These are phyloP conservation scores for Ichneumon xanthorius DNA, from an alignment of 2,888 invertebrate genomes.

Conservation along the genomic window DNA sequence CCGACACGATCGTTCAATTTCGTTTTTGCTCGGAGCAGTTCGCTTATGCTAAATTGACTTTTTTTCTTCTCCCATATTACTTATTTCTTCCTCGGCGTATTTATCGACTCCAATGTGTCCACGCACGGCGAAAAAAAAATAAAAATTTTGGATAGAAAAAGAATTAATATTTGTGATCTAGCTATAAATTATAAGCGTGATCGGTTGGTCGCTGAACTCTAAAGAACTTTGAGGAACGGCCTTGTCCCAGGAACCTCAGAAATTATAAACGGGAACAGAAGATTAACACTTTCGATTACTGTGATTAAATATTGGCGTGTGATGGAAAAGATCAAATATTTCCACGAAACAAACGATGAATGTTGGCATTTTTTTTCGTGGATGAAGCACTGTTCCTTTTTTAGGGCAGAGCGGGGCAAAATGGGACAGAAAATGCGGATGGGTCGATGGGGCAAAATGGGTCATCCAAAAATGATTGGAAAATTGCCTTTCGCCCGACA, in stretches of 20 bases:
- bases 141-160: background rate
- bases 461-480: no score
- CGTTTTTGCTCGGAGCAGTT: no score
- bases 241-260: slow-evolving; percentile 20
- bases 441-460: no score
- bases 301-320: background rate
- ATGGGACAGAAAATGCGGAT: no score
- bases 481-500: no score
- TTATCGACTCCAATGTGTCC: background rate
- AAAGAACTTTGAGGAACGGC: background rate
- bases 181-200: slow-evolving; percentile 62
- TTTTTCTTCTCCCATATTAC: background rate
- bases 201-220: slow-evolving; percentile 22
- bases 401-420: no score
- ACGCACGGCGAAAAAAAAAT: background rate
- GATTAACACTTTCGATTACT: background rate
- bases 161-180: slow-evolving; percentile 47
- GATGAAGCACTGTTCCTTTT: no score
- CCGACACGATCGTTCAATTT: no score
- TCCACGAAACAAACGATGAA: no score
- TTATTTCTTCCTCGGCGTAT: background rate
- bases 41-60: no score
- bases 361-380: no score
- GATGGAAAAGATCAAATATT: background rate
- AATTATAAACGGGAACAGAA: background rate